Evolutionary conservation across 2,113 vertebrate genomes (phyloP).

Genomic region (Dunckerocampus dactyliophorus): DNA sequence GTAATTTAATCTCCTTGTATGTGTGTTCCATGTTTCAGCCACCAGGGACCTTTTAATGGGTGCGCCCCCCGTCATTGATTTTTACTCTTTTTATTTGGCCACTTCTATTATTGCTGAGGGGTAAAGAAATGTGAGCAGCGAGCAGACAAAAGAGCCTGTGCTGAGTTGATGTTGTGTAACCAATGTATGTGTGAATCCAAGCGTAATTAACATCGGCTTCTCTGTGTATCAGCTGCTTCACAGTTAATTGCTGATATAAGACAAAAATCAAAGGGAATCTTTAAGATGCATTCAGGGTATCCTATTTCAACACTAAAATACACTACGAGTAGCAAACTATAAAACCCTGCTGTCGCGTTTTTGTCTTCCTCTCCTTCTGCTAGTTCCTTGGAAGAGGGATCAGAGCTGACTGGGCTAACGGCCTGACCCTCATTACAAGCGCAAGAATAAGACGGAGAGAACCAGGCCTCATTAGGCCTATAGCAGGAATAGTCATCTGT

Average conservation of each 20-base stretch:
- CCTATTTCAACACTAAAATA: constrained; percentile 10
- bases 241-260: constrained; percentile 41
- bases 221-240: constrained; percentile 10
- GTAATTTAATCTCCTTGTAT: constrained; percentile 24
- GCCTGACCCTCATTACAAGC: constrained; percentile 65
- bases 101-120: not conserved
- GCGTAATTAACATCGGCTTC: constrained; percentile 5
- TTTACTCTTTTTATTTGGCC: constrained; percentile 7
- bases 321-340: not conserved
- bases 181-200: not conserved
- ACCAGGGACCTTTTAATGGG: constrained; percentile 21
- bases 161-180: not conserved
- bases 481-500: constrained; percentile 37
- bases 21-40: constrained; percentile 37
- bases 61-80: constrained; percentile 10
- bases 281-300: constrained; percentile 17
- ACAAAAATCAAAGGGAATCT: constrained; percentile 34
- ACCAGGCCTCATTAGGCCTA: constrained; percentile 60
- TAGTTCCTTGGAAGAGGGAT: constrained; percentile 60
- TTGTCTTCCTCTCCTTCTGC: constrained; percentile 17
- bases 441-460: constrained; percentile 53
- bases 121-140: constrained; percentile 12
- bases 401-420: constrained; percentile 58
- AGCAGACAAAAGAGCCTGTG: constrained; percentile 10
- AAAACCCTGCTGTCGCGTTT: constrained; percentile 7